Evolutionary conservation across 2,797 vertebrate genomes (phyloP).

Genomic region (Saguinus oedipus): DNA sequence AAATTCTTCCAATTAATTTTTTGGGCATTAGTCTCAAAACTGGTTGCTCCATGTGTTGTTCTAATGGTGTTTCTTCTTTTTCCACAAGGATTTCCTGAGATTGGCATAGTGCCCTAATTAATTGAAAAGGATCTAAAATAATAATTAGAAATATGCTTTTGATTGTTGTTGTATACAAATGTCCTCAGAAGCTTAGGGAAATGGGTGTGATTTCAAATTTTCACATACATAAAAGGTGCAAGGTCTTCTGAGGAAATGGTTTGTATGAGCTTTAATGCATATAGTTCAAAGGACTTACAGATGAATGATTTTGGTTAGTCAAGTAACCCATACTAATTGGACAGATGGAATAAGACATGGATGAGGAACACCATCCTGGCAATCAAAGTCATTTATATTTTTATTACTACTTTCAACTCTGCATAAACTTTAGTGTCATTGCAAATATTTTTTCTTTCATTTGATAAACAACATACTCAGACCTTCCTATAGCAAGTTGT

Average conservation of each 20-base stretch:
- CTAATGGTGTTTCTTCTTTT: neutral
- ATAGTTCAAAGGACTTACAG: neutral
- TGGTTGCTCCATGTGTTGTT: neutral
- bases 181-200: slow-evolving; percentile 32
- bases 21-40: neutral
- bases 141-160: slow-evolving; percentile 24
- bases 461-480: neutral
- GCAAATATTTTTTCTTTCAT: slow-evolving; percentile 40
- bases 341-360: slow-evolving; percentile 15
- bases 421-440: neutral
- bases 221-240: neutral
- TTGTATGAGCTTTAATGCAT: neutral
- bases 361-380: neutral
- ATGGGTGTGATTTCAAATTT: slow-evolving; percentile 22
- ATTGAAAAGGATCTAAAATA: slow-evolving; percentile 18
- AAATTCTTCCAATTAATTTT: neutral
- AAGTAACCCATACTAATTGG: neutral
- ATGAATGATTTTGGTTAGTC: neutral
- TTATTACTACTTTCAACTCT: slow-evolving; percentile 39
- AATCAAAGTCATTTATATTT: slow-evolving; percentile 33
- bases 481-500: neutral
- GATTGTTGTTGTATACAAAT: neutral
- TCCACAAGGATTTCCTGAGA: slow-evolving; percentile 16
- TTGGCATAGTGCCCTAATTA: neutral
- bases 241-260: neutral